phyloP scores from a whole-genome alignment of 2,888 invertebrate species.

The Eupithecia subumbrata region DNA sequence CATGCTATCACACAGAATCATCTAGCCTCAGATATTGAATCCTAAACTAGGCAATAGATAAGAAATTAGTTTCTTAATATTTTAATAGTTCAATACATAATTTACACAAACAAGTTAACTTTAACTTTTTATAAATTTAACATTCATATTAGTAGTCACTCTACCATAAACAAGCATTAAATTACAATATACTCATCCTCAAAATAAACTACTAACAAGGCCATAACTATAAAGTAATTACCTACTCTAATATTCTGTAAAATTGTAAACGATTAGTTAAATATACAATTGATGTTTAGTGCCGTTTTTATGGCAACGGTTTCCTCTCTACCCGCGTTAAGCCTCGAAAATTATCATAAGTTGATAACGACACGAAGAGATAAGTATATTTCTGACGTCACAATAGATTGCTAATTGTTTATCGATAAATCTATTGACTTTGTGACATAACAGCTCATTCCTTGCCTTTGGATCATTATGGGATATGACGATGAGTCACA shows the following conservation, averaged over 20 bases:
- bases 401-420: slow-evolving; percentile 6
- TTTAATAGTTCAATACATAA: not conserved
- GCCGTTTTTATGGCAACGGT: slow-evolving; percentile 19
- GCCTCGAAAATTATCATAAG: slow-evolving; percentile 28
- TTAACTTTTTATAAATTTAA: not conserved
- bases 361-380: slow-evolving; percentile 26
- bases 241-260: slow-evolving; percentile 11
- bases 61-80: not conserved
- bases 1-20: not conserved
- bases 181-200: slow-evolving; percentile 25
- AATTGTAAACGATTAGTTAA: slow-evolving; percentile 8
- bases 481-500: not conserved
- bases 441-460: not conserved
- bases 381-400: not conserved
- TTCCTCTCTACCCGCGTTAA: slow-evolving; percentile 21
- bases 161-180: slow-evolving; percentile 7
- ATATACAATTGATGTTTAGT: not conserved
- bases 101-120: not conserved
- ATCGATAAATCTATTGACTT: not conserved
- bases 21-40: not conserved
- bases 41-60: not conserved
- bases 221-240: slow-evolving; percentile 22
- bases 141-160: not conserved
- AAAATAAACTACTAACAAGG: slow-evolving; percentile 28
- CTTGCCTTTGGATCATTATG: not conserved